Evolutionary conservation across 2,888 invertebrate species (phyloP).

Genomic region (Rhyacophila evoluta): DNA sequence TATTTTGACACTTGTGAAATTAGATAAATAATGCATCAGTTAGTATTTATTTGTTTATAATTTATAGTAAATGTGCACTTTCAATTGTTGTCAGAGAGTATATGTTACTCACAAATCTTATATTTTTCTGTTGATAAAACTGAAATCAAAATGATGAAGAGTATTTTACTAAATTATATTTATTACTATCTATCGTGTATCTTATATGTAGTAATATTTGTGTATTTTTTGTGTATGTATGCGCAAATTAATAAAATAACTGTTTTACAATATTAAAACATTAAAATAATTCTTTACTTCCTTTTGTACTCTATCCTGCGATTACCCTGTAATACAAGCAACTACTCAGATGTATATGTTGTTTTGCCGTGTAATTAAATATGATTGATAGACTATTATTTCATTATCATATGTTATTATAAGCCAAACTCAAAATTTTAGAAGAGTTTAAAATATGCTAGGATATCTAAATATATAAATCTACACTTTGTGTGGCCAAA

Average conservation of each 20-base stretch:
- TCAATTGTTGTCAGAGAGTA: neutral
- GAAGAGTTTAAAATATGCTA: too few species aligned
- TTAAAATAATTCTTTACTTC: too few species aligned
- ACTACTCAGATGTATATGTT: too few species aligned
- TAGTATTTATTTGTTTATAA: too few species aligned
- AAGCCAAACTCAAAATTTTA: too few species aligned
- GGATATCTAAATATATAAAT: too few species aligned
- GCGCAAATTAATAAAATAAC: neutral
- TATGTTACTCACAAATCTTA: neutral
- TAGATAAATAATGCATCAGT: neutral
- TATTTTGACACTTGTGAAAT: neutral
- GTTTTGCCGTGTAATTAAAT: too few species aligned
- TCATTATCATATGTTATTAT: too few species aligned
- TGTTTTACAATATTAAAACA: neutral
- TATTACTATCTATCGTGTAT: slow-evolving; percentile 3
- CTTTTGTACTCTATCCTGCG: too few species aligned
- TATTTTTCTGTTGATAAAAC: neutral
- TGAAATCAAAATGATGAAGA: neutral
- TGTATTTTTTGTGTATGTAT: neutral
- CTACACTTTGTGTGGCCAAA: too few species aligned
- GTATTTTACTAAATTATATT: slow-evolving; percentile 6
- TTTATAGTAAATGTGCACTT: neutral
- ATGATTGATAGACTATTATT: too few species aligned
- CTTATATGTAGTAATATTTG: neutral
- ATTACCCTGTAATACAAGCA: too few species aligned